phyloP scores from a whole-genome alignment of 2,113 vertebrate genomes.

The Alethe castanea region DNA sequence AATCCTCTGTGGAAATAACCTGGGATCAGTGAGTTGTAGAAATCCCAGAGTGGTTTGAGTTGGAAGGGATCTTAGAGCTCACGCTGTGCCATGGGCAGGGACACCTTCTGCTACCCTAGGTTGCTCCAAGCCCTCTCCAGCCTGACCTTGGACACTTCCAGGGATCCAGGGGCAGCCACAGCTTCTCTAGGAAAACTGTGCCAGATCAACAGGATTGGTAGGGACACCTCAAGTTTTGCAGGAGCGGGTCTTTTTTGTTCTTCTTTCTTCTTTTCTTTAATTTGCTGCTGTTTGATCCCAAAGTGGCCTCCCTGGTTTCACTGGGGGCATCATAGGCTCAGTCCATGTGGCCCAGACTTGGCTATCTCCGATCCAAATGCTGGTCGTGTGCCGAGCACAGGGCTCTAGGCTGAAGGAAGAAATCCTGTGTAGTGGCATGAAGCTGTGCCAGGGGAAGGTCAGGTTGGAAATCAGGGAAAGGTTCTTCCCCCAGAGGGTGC shows the following conservation, averaged over 20 bases:
- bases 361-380: fast-evolving
- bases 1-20: background rate
- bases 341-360: fast-evolving
- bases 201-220: background rate
- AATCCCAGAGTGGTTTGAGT: background rate
- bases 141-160: background rate
- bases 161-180: background rate
- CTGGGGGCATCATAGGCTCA: fast-evolving
- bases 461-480: background rate
- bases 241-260: fast-evolving
- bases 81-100: background rate
- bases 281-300: background rate
- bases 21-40: fast-evolving
- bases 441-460: background rate
- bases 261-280: background rate
- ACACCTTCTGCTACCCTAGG: background rate
- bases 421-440: background rate
- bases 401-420: background rate
- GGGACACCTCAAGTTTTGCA: background rate
- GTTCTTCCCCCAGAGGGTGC: background rate
- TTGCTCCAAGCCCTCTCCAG: fast-evolving
- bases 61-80: background rate
- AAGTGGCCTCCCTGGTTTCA: background rate
- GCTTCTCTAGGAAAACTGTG: background rate
- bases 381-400: fast-evolving